phyloP scores from a whole-genome alignment of 2,113 vertebrate species.

The Amblyopsis rosae region DNA sequence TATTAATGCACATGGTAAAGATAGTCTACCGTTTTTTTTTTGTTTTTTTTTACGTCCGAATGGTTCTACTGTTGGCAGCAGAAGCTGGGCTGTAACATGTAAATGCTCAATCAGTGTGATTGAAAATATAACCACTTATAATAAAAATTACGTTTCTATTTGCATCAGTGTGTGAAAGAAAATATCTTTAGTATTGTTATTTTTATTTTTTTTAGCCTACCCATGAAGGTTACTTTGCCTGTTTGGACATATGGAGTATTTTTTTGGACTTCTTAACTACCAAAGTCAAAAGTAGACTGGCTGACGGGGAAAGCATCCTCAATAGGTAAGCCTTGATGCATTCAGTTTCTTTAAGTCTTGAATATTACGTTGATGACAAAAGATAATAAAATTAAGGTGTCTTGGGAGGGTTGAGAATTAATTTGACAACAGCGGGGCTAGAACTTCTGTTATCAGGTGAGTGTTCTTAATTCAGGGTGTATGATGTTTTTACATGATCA shows the following conservation, averaged over 20 bases:
- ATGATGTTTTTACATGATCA: not conserved
- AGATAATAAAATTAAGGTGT: not conserved
- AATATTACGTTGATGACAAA: not conserved
- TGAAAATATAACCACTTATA: too few species aligned
- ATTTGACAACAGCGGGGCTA: too few species aligned
- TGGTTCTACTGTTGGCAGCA: too few species aligned
- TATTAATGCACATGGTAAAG: too few species aligned
- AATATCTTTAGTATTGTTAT: not conserved
- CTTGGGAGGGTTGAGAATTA: too few species aligned
- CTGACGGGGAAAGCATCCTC: conserved; percentile 92
- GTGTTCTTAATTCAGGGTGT: not conserved
- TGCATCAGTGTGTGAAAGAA: not conserved
- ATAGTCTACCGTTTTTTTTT: too few species aligned
- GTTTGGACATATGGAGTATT: conserved; percentile 96
- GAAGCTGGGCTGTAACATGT: too few species aligned
- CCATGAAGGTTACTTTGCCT: conserved; percentile 97
- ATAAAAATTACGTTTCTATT: too few species aligned
- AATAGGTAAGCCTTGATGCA: conserved; percentile 79
- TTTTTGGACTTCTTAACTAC: conserved; percentile 97
- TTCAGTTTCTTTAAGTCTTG: not conserved
- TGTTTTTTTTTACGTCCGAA: too few species aligned
- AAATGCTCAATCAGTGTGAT: too few species aligned
- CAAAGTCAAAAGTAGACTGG: conserved; percentile 93
- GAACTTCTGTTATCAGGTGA: too few species aligned
- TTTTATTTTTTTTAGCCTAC: conserved; percentile 81